Evolutionary conservation across 2,113 vertebrate genomes (phyloP).

Genomic region (Tupaia chinensis): DNA sequence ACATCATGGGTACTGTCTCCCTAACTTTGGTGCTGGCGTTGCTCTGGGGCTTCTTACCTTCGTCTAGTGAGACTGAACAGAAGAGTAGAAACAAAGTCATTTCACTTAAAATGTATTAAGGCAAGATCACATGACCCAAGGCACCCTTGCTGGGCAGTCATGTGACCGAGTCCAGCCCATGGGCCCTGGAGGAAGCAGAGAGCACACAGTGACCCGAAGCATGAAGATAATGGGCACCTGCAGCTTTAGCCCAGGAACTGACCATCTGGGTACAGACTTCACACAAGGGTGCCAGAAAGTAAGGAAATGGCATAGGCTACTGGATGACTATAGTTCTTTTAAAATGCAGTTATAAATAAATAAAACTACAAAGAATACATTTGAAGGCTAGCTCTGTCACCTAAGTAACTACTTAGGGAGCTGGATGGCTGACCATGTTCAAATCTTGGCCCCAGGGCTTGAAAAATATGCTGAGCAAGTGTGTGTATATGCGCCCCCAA

Average conservation of each 20-base stretch:
- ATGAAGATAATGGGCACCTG: not conserved
- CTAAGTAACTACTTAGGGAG: too few species aligned
- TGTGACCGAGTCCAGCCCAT: not conserved
- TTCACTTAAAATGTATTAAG: conserved; percentile 15
- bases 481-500: too few species aligned
- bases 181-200: not conserved
- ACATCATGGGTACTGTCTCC: not conserved
- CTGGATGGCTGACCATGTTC: too few species aligned
- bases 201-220: not conserved
- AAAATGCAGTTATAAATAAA: not conserved
- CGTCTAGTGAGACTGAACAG: not conserved
- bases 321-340: not conserved
- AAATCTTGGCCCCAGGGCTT: too few species aligned
- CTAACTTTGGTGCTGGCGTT: not conserved
- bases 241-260: not conserved
- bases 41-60: not conserved
- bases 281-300: not conserved
- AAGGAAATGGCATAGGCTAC: not conserved
- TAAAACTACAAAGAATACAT: not conserved
- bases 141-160: not conserved
- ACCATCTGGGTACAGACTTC: not conserved
- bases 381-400: too few species aligned
- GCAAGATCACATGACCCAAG: not conserved
- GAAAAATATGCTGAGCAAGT: too few species aligned
- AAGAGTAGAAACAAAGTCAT: not conserved